Percentiles rank a stretch among this genome's conserved stretches.
These are phyloP conservation scores for Chrysolina americana DNA, from an alignment of 2,888 invertebrate species.

Conservation along the genomic window DNA sequence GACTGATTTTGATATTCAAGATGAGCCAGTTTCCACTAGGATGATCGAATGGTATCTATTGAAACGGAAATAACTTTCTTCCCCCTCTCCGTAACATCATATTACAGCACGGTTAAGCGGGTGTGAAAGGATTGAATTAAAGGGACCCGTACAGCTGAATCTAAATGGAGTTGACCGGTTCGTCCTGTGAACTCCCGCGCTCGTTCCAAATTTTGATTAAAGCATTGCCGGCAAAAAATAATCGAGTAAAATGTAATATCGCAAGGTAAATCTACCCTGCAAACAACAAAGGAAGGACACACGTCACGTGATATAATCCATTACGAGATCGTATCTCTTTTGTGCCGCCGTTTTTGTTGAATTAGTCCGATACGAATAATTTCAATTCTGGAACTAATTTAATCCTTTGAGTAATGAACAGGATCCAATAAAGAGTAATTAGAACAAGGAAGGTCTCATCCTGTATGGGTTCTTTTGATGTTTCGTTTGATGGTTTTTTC, in stretches of 20 bases:
- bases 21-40: too few species aligned
- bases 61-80: not conserved
- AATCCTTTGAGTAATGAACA: conserved; percentile 40
- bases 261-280: conserved; percentile 27
- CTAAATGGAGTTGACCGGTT: conserved; percentile 6
- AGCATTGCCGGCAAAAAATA: conserved; percentile 31
- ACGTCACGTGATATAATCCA: conserved; percentile 42
- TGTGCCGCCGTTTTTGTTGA: conserved; percentile 34
- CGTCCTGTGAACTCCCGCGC: conserved; percentile 8
- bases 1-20: too few species aligned
- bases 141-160: conserved; percentile 1
- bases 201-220: conserved; percentile 18
- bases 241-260: conserved; percentile 36
- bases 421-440: conserved; percentile 40
- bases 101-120: not conserved
- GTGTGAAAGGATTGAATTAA: conserved; percentile 21
- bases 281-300: conserved; percentile 24
- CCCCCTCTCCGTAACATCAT: not conserved
- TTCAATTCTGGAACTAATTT: conserved; percentile 36
- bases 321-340: conserved; percentile 36
- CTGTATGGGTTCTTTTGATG: conserved; percentile 31
- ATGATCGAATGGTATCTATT: not conserved
- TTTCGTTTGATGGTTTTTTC: conserved; percentile 33
- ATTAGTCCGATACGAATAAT: conserved; percentile 33
- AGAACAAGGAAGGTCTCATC: conserved; percentile 28